Evolutionary conservation across 2,797 vertebrate species (phyloP).

Genomic region (Sebastes iracundus): DNA sequence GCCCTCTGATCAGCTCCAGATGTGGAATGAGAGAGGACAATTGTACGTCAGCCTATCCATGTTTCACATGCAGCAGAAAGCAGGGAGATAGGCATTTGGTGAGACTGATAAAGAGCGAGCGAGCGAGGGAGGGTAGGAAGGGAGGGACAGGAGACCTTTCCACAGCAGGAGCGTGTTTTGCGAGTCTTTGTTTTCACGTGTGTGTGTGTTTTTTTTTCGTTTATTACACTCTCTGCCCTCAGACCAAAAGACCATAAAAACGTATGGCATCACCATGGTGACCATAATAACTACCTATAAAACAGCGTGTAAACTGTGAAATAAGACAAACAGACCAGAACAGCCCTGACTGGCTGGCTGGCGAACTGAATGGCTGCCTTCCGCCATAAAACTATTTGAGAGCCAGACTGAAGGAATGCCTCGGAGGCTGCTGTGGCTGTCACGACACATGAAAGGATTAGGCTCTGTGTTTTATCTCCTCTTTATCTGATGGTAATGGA

Average conservation of each 20-base stretch:
- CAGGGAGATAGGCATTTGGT: slow-evolving; percentile 73
- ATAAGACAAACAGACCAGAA: slow-evolving; percentile 84
- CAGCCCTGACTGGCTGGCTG: slow-evolving; percentile 76
- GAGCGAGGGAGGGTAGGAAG: slow-evolving; percentile 52
- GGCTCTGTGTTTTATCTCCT: slow-evolving; percentile 84
- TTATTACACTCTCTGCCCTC: slow-evolving; percentile 79
- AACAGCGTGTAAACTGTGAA: slow-evolving; percentile 85
- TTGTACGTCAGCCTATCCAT: slow-evolving; percentile 79
- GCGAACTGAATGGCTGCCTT: slow-evolving; percentile 80
- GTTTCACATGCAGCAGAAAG: slow-evolving; percentile 78
- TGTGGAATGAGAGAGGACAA: slow-evolving; percentile 82
- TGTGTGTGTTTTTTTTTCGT: slow-evolving; percentile 57
- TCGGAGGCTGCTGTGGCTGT: slow-evolving; percentile 82
- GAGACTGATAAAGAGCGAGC: slow-evolving; percentile 73
- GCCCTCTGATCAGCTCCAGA: slow-evolving; percentile 90
- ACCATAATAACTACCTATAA: slow-evolving; percentile 84
- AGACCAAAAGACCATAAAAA: slow-evolving; percentile 80
- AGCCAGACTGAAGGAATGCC: slow-evolving; percentile 84
- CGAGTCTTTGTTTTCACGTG: slow-evolving; percentile 75
- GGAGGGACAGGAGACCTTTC: slow-evolving; percentile 77
- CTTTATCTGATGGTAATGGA: slow-evolving; percentile 85
- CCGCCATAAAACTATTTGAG: slow-evolving; percentile 84
- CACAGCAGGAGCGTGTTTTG: slow-evolving; percentile 80
- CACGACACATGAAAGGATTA: slow-evolving; percentile 86
- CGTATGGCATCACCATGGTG: slow-evolving; percentile 82